phyloP scores from a whole-genome alignment of 2,113 vertebrate species.

The Marmota flaviventris region DNA sequence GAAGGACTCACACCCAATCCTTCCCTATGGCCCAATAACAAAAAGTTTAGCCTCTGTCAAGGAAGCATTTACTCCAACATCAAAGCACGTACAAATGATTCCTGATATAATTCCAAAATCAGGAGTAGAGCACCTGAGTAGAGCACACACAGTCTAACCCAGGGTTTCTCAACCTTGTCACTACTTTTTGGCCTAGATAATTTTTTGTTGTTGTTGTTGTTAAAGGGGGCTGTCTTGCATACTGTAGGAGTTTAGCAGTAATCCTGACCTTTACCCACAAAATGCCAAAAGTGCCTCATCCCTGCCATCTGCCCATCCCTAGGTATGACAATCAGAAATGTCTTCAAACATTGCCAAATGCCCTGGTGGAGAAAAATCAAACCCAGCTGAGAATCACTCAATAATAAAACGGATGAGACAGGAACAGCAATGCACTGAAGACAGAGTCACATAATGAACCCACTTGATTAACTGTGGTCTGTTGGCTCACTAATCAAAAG shows the following conservation, averaged over 20 bases:
- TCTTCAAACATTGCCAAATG: background rate
- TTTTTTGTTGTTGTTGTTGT: background rate
- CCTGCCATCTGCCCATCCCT: background rate
- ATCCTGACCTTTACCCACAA: background rate
- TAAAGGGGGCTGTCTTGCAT: background rate
- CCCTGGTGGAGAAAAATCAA: background rate
- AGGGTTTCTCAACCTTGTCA: background rate
- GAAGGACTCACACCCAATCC: background rate
- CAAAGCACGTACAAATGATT: background rate
- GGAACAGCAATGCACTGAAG: background rate
- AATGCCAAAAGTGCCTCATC: background rate
- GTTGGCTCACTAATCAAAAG: background rate
- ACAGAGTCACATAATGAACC: background rate
- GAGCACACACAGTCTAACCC: background rate
- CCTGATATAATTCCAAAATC: too few relatives aligned
- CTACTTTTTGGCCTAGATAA: background rate
- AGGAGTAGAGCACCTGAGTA: background rate
- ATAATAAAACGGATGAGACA: background rate
- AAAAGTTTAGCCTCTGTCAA: background rate
- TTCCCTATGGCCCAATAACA: background rate
- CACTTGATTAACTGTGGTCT: background rate
- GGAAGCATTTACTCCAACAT: background rate
- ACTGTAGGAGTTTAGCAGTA: background rate
- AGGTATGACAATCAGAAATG: conserved; percentile 1
- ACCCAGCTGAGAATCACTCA: background rate